phyloP scores from a whole-genome alignment of 2,113 vertebrate genomes.

The Tyto alba region DNA sequence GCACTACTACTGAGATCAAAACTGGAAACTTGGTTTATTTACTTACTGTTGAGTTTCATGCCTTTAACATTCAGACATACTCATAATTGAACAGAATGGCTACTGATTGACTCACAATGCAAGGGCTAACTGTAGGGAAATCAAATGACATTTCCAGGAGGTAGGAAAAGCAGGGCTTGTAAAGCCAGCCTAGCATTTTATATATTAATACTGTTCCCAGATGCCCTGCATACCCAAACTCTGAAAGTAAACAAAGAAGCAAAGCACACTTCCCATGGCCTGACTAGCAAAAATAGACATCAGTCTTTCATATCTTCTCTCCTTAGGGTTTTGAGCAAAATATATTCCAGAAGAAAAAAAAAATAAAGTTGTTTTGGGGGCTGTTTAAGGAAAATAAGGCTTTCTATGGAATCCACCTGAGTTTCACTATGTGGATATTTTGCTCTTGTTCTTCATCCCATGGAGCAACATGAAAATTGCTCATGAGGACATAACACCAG shows the following conservation, averaged over 20 bases:
- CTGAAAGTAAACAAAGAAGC: not conserved
- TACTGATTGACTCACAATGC: not conserved
- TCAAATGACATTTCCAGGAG: not conserved
- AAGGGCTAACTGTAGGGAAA: not conserved
- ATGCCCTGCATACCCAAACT: not conserved
- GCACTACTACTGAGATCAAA: not conserved
- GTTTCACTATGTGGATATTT: not conserved
- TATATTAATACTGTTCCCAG: not conserved
- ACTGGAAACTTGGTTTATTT: not conserved
- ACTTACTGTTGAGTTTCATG: not conserved
- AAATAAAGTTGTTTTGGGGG: not conserved
- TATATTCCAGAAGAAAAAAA: not conserved
- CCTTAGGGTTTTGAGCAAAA: not conserved
- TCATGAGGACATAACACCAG: not conserved
- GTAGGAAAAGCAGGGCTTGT: not conserved
- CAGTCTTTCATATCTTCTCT: not conserved
- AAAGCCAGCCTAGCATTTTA: not conserved
- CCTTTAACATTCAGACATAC: not conserved
- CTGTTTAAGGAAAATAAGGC: not conserved
- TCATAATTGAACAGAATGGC: not conserved
- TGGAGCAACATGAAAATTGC: not conserved
- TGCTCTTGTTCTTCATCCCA: not conserved
- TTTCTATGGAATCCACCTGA: not conserved
- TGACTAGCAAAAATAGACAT: not conserved
- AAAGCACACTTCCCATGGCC: not conserved